phyloP scores from a whole-genome alignment of 1,140 invertebrate species.

The Mesaphorura yosii region DNA sequence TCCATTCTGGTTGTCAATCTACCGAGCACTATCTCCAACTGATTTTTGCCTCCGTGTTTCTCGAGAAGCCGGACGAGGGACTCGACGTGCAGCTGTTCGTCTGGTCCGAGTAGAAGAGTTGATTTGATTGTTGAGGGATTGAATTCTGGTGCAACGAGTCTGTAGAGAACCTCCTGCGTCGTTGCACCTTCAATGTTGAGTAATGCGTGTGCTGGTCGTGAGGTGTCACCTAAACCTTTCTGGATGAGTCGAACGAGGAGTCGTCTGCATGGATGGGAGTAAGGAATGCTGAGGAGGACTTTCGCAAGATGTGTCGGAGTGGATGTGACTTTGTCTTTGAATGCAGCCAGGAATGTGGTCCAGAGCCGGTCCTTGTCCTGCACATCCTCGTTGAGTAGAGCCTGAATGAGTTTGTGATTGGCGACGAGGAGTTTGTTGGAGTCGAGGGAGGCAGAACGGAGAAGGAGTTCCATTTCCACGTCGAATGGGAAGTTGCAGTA shows the following conservation, averaged over 20 bases:
- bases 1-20: no score
- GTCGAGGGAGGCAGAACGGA: no score
- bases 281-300: not conserved
- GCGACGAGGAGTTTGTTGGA: no score
- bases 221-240: not conserved
- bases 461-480: no score
- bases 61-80: not conserved
- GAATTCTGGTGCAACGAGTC: not conserved
- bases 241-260: not conserved
- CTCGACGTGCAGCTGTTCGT: not conserved
- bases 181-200: not conserved
- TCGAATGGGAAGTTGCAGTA: no score
- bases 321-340: not conserved
- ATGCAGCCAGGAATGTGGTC: not conserved
- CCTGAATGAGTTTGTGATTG: no score
- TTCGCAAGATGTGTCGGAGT: not conserved
- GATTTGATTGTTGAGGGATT: not conserved
- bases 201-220: not conserved
- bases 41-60: not conserved
- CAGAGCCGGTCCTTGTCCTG: no score
- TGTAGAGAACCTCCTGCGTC: not conserved
- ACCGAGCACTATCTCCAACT: not conserved
- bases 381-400: no score
- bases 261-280: not conserved
- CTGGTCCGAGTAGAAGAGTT: no score